These are phyloP conservation scores for Trochalopteron elliotii DNA, from an alignment of 2,113 vertebrate genomes.

Conservation along the genomic window DNA sequence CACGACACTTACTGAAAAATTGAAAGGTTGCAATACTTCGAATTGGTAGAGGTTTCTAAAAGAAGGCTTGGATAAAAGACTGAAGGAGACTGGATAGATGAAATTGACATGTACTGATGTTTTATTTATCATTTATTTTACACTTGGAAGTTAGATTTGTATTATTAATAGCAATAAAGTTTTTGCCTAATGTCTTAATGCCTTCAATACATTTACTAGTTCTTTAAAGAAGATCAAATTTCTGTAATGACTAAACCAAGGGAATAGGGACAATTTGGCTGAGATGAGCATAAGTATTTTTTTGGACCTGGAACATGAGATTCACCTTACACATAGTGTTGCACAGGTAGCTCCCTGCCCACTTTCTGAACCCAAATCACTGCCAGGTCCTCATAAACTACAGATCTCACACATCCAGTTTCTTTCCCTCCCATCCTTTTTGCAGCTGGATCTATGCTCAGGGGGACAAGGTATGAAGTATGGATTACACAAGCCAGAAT, in stretches of 20 bases:
- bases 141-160: not conserved
- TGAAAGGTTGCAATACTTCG: not conserved
- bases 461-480: not conserved
- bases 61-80: not conserved
- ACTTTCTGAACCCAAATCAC: not conserved
- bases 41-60: not conserved
- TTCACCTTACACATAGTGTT: fast-evolving
- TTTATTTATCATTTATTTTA: not conserved
- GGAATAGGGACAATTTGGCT: not conserved
- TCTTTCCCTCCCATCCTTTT: not conserved
- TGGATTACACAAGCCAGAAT: not conserved
- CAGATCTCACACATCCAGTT: not conserved
- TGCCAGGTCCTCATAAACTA: not conserved
- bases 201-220: not conserved
- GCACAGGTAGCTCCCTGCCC: not conserved
- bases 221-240: not conserved
- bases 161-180: not conserved
- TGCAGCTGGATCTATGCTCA: not conserved
- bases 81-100: not conserved
- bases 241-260: not conserved
- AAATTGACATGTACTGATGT: not conserved
- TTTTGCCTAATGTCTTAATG: not conserved
- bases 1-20: not conserved
- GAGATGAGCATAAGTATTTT: not conserved
- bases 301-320: not conserved